Evolutionary conservation across 1,140 invertebrate species (phyloP).

Genomic region (Trichoplusia ni): DNA sequence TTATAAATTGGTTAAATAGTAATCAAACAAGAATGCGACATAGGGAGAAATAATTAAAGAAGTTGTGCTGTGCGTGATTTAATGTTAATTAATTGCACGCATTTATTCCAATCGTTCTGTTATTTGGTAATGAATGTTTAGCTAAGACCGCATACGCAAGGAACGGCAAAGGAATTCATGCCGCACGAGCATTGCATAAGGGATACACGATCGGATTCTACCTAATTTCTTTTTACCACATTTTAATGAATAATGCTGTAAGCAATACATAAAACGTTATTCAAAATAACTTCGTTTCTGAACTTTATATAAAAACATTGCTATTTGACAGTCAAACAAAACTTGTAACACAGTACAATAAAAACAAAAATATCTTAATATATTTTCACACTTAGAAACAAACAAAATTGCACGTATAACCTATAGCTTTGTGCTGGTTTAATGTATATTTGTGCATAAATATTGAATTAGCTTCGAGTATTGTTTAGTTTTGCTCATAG

Average conservation of each 20-base stretch:
- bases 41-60: background rate
- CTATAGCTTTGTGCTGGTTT: slow-evolving; percentile 13
- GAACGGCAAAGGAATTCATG: too few relatives aligned
- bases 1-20: slow-evolving; percentile 10
- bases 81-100: background rate
- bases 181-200: too few relatives aligned
- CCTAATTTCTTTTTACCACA: too few relatives aligned
- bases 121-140: background rate
- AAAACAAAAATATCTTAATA: slow-evolving; percentile 5
- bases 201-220: too few relatives aligned
- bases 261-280: too few relatives aligned
- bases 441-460: slow-evolving; percentile 11
- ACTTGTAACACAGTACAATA: slow-evolving; percentile 4
- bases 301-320: too few relatives aligned
- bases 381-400: slow-evolving; percentile 10
- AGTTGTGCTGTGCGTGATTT: slow-evolving; percentile 2
- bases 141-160: background rate
- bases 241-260: too few relatives aligned
- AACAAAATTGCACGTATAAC: slow-evolving; percentile 7
- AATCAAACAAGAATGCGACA: background rate
- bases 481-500: background rate
- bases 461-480: background rate
- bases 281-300: too few relatives aligned
- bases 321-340: background rate
- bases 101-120: background rate